A percentile compares a stretch with the other conserved stretches of the same genome.
Conservation (phyloP, 2,113 vertebrate species). For the Danionella cerebrum region DNA sequence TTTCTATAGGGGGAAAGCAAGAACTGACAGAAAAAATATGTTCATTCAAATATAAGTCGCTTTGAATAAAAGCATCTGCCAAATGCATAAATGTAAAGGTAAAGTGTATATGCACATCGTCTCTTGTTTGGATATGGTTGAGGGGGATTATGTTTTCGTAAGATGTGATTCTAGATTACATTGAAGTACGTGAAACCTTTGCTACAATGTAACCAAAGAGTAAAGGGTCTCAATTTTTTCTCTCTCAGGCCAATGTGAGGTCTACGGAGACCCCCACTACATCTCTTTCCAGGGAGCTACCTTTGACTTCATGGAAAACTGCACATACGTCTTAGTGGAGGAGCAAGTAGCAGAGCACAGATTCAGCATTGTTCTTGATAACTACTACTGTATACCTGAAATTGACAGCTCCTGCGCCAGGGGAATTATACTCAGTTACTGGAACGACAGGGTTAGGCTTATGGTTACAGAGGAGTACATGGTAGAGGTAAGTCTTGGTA, state of each 20-base stretch:
- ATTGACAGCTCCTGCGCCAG: conserved; percentile 46
- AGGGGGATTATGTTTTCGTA: no score
- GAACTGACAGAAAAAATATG: no score
- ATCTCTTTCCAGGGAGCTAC: conserved; percentile 50
- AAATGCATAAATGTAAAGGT: no score
- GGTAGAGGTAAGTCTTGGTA: conserved; percentile 53
- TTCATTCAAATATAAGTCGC: no score
- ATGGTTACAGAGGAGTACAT: neutral
- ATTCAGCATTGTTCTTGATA: conserved; percentile 61
- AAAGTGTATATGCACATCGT: no score
- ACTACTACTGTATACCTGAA: conserved; percentile 32
- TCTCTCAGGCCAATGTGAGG: conserved; percentile 55
- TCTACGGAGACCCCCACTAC: conserved; percentile 69
- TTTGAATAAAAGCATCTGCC: no score
- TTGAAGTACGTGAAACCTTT: no score
- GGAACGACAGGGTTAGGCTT: conserved; percentile 44
- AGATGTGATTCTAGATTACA: no score
- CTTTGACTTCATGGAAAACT: conserved; percentile 54
- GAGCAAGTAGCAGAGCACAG: conserved; percentile 45
- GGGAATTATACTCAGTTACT: conserved; percentile 54
- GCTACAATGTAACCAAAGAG: no score
- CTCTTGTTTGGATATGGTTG: no score
- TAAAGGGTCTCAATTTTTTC: no score
- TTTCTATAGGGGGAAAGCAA: no score
- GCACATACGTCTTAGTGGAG: conserved; percentile 60